These are phyloP conservation scores for Ditylenchus weischeri DNA, from an alignment of 2,888 invertebrate genomes.

Conservation along the genomic window DNA sequence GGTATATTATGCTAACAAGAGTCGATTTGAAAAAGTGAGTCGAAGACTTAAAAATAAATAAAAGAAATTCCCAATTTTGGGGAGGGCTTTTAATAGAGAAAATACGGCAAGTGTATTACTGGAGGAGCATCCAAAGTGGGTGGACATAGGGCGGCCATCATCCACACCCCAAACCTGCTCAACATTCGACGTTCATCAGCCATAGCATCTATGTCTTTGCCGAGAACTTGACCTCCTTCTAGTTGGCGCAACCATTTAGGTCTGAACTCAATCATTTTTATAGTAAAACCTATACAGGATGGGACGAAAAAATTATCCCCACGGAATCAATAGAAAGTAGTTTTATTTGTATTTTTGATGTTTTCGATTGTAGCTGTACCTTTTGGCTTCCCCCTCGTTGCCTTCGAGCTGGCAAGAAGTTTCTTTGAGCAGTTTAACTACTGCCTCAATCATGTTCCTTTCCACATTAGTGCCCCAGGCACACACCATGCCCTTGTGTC, in stretches of 20 bases:
- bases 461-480: conserved; percentile 48
- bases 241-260: conserved; percentile 59
- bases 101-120: conserved; percentile 53
- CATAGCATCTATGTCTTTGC: conserved; percentile 60
- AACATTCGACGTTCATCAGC: conserved; percentile 83
- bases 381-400: conserved; percentile 48
- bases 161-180: conserved; percentile 93
- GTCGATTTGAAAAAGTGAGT: too few species aligned
- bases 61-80: too few species aligned
- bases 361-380: too few species aligned
- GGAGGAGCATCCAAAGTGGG: conserved; percentile 62
- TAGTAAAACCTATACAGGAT: conserved; percentile 12
- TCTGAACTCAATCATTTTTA: conserved; percentile 27
- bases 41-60: too few species aligned
- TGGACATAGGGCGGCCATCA: conserved; percentile 81
- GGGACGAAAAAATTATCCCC: too few species aligned
- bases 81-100: too few species aligned
- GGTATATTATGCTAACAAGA: too few species aligned
- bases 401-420: conserved; percentile 65
- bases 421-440: conserved; percentile 75
- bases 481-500: conserved; percentile 38
- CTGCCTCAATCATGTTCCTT: conserved; percentile 53
- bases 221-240: conserved; percentile 51
- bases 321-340: too few species aligned
- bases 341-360: too few species aligned